These are phyloP conservation scores for Plumapathes pennacea DNA, from an alignment of 92 coral and sea anemone genomes.

Conservation along the genomic window DNA sequence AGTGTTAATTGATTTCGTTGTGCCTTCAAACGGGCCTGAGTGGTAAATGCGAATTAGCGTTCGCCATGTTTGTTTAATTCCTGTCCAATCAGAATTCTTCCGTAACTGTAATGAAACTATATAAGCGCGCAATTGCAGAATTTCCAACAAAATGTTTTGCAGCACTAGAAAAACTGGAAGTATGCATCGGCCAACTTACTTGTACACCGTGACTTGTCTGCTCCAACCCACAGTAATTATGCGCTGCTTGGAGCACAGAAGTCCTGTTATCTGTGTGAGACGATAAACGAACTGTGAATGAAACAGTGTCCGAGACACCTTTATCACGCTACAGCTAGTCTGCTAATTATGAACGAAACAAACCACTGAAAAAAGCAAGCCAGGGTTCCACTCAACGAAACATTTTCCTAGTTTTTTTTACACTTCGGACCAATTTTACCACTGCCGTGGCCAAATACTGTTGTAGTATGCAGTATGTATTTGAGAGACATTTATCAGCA, in stretches of 20 bases:
- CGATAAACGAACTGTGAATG: neutral
- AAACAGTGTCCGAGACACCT: too few relatives aligned
- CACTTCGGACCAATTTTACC: too few relatives aligned
- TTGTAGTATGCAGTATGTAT: too few relatives aligned
- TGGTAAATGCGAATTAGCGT: neutral
- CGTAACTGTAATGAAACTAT: neutral
- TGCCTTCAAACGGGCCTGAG: neutral
- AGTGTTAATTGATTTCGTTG: neutral
- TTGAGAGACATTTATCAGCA: too few relatives aligned
- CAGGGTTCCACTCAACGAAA: too few relatives aligned
- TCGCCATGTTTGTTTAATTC: neutral
- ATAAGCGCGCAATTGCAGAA: too few relatives aligned
- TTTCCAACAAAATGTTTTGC: too few relatives aligned
- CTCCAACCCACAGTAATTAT: constrained; percentile 96
- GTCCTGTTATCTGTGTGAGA: constrained; percentile 78
- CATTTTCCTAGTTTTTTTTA: too few relatives aligned
- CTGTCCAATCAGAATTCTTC: neutral
- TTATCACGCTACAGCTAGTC: too few relatives aligned
- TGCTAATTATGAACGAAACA: neutral
- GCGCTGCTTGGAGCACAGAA: constrained; percentile 81
- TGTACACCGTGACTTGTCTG: constrained; percentile 73
- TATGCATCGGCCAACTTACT: constrained; percentile 43
- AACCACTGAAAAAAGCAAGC: neutral
- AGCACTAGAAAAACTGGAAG: neutral
- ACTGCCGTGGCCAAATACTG: too few relatives aligned